Evolutionary conservation across 2,113 vertebrate genomes (phyloP).

Genomic region (Trogon surrucura): DNA sequence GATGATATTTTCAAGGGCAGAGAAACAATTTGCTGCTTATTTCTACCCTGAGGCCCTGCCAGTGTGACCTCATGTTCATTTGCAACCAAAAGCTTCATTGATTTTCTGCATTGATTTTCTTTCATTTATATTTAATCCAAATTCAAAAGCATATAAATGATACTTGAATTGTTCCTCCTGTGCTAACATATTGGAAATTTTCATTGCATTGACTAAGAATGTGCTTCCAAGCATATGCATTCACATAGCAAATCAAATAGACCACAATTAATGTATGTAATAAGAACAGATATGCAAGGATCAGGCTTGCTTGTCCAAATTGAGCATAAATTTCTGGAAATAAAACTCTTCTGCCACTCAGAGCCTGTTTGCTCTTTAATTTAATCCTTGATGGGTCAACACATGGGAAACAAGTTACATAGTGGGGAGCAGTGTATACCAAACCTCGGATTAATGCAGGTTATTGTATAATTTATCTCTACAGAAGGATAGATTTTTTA

Average conservation of each 20-base stretch:
- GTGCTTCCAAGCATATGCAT: neutral
- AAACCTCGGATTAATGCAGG: neutral
- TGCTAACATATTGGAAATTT: neutral
- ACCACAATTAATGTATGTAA: neutral
- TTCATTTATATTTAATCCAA: neutral
- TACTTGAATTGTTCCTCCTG: neutral
- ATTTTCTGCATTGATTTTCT: conserved; percentile 38
- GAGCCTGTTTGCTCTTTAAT: neutral
- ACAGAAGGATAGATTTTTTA: neutral
- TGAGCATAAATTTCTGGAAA: neutral
- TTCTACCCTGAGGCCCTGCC: neutral
- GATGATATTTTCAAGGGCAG: conserved; percentile 30
- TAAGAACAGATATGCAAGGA: neutral
- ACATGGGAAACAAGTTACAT: neutral
- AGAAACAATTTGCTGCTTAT: conserved; percentile 13
- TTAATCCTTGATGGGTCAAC: neutral
- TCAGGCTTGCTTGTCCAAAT: neutral
- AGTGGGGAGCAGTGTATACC: neutral
- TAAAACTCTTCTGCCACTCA: neutral
- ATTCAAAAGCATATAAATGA: neutral
- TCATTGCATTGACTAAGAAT: neutral
- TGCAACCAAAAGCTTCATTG: conserved; percentile 16
- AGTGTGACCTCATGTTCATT: conserved; percentile 33
- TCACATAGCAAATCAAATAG: neutral
- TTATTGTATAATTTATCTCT: neutral